Evolutionary conservation across 2,888 invertebrate genomes (phyloP).

Genomic region (Tetrapedia diversipes): DNA sequence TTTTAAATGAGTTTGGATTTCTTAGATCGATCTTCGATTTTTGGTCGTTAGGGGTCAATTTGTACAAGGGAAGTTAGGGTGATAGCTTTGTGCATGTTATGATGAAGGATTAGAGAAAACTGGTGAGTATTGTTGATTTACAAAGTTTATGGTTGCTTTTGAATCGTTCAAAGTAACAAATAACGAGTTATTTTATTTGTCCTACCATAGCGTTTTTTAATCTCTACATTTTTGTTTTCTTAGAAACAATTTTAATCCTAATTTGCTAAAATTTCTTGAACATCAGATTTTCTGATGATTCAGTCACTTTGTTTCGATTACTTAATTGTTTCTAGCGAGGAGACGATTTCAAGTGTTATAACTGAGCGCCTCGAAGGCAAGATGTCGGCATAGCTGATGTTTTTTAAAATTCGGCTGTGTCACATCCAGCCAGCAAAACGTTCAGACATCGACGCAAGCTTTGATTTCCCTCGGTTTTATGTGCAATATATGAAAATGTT

Average conservation of each 20-base stretch:
- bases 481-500: too few relatives aligned
- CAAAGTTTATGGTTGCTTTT: too few relatives aligned
- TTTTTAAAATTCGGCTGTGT: constrained; percentile 90
- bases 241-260: too few relatives aligned
- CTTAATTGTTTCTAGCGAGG: background rate
- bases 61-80: background rate
- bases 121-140: too few relatives aligned
- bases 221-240: too few relatives aligned
- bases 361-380: constrained; percentile 88
- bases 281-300: background rate
- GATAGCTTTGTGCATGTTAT: background rate
- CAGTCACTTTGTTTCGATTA: background rate
- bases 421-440: constrained; percentile 90
- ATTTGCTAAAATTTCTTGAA: background rate
- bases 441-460: constrained; percentile 66
- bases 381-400: constrained; percentile 95
- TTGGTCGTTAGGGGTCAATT: background rate
- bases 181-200: background rate
- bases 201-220: too few relatives aligned
- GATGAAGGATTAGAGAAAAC: background rate
- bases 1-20: background rate
- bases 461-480: too few relatives aligned
- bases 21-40: too few relatives aligned
- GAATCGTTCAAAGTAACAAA: background rate
- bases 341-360: background rate